Conservation (phyloP, 2,113 vertebrate species). For the Clarias magur region DNA sequence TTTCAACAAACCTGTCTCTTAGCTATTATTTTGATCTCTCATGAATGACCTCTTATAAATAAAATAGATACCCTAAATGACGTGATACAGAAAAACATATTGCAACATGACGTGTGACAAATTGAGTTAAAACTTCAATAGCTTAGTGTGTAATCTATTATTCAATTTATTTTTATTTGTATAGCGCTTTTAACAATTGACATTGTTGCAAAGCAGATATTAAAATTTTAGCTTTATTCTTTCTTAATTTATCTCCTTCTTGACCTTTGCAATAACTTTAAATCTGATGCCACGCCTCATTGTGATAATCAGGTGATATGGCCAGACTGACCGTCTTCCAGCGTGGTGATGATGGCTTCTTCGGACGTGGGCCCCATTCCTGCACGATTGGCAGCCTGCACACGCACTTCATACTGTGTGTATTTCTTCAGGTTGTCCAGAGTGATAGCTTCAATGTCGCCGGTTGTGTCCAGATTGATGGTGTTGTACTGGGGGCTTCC, state of each 20-base stretch:
- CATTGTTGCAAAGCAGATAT: no score
- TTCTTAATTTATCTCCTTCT: not conserved
- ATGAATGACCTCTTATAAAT: not conserved
- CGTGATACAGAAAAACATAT: not conserved
- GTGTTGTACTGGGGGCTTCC: conserved; percentile 97
- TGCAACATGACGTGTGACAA: not conserved
- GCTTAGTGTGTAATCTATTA: not conserved
- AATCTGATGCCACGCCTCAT: not conserved
- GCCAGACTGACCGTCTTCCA: conserved; percentile 86
- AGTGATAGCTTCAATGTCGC: conserved; percentile 88
- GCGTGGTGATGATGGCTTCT: conserved; percentile 94
- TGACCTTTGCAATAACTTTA: not conserved
- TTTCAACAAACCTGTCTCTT: not conserved
- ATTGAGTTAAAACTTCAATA: not conserved
- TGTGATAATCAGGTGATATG: not conserved
- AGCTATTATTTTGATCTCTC: not conserved
- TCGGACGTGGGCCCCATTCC: conserved; percentile 96
- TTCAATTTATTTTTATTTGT: no score
- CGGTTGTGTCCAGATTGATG: conserved; percentile 93
- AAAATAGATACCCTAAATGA: not conserved
- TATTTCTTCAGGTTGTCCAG: conserved; percentile 97
- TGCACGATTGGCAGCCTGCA: conserved; percentile 95
- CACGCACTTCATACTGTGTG: conserved; percentile 97
- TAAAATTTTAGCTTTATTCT: not conserved
- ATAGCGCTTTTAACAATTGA: no score